Evolutionary conservation across 2,888 invertebrate genomes (phyloP).

Genomic region (Resseliella maxima): DNA sequence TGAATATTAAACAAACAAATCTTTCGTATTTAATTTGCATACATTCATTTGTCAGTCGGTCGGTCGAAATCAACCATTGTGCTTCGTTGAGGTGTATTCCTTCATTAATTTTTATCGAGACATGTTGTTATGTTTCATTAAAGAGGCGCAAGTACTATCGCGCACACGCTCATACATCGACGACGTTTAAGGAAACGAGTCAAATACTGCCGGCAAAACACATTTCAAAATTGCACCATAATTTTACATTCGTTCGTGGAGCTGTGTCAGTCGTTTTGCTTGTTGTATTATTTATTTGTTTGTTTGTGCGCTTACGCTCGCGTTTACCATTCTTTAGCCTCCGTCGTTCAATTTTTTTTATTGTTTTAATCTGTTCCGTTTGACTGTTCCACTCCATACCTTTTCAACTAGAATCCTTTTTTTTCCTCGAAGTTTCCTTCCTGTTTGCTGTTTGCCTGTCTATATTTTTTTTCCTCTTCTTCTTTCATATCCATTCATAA

Average conservation of each 20-base stretch:
- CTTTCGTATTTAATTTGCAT: constrained; percentile 23
- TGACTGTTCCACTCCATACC: constrained; percentile 10
- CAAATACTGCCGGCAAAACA: constrained; percentile 25
- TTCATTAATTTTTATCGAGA: constrained; percentile 48
- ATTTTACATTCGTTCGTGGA: neutral
- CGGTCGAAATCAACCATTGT: neutral
- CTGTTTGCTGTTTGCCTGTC: constrained; percentile 14
- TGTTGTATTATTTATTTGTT: neutral
- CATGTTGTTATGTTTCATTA: neutral
- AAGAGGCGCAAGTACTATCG: neutral
- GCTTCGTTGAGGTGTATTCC: neutral
- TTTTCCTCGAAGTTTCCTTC: constrained; percentile 20
- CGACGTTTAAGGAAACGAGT: constrained; percentile 38
- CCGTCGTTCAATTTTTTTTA: neutral
- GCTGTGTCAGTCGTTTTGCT: neutral
- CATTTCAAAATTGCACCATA: neutral
- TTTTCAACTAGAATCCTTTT: neutral
- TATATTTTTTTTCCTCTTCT: too few relatives aligned
- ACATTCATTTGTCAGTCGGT: constrained; percentile 30
- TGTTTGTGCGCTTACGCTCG: neutral
- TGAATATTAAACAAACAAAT: constrained; percentile 46
- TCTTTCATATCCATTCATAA: constrained; percentile 34
- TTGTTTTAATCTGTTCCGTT: constrained; percentile 50
- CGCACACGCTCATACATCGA: neutral
- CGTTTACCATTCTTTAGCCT: neutral